Base-by-base conservation (phyloP, 2,888 invertebrate species). In the Fragum fragum region DNA sequence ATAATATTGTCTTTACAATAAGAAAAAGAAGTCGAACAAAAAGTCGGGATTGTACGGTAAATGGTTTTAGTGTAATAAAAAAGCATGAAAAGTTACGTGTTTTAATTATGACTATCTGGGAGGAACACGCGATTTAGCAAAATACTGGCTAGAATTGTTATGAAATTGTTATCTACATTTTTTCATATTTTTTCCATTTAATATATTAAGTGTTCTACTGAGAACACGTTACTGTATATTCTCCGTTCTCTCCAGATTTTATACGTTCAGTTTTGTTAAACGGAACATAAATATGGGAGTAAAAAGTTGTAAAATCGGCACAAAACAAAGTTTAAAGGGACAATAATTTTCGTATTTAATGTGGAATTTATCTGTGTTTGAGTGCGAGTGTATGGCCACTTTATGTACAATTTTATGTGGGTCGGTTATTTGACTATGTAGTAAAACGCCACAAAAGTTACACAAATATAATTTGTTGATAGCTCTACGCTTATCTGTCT, bases 261-360 rank as follows among this genome's bases (percentile, higher is more conserved):
- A 47, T 47, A n/a, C 14, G 47, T n/a, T 47, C 18, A n/a, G 47
- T 47, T 47, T n/a, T 47, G 47, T 47, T 47, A 47, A 47, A 47
- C 47, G 47, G 47, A 47, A 47, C 47, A 47, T 47, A 47, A 47
- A 47, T 47, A 47, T 47, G n/a, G 47, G 47, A 47, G 16, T 47
- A 47, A 47, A 47, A 47, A 9, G 47, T 14, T 47, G 66, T 66
- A 66, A 66, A 66, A 42, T 26, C 21, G 23, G 42, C 66, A 66
- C 66, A 42, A 39, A 66, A 23, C 18, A 66, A 32, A 32, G 42
- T 66, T 21, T 47, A 47, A 66, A 66, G 36, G 23, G n/a, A 39
- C 42, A 39, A 66, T 66, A 66, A 66, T 42, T 42, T 66, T 42
- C 66, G 14, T 21, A 36, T 21, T 66, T 66, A 36, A 66, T 66